Base-by-base conservation (phyloP, 1,140 invertebrate genomes). In the Hyles euphorbiae region DNA sequence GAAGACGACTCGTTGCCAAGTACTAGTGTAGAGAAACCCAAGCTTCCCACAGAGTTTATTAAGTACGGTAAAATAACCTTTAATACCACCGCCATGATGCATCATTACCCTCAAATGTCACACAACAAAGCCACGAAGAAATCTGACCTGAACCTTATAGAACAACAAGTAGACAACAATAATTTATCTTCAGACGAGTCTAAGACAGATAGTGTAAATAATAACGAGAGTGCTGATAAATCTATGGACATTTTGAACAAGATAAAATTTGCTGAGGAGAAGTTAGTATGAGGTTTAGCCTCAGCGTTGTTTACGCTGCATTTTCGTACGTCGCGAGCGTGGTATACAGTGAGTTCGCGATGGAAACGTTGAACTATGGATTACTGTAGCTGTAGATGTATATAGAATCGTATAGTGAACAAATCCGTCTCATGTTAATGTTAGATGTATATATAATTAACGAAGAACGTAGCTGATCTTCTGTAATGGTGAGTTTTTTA, bases 31-130 rank as follows among this genome's bases (percentile, higher is more conserved):
- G 72, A 78, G 33, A 72, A 64, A 43, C 60, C 56, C 32, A 80
- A 78, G 54, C 70, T 67, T 55, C 78, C 73, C 44, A 72, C 68
- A 54, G 86, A 87, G 49, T 77, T 74, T 57, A 71, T 88, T 11
- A 88, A 86, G 48, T 86, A 86, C 50, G 80, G 76, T 44, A 88
- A 84, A 74, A 88, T 88, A 60, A 88, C 86, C 47, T 86, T 87
- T 57, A 85, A 83, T 52, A 88, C 86, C 3, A 88, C 82, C 8
- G 86, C 86, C 44, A 85, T 88, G 67, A 63, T 88, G 58, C 83
- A 88, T 70, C 86, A 88, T 52, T 88, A 88, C 58, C 86, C 86
- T 22, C 86, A 88, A 65, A 78, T 81, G 60, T 53, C 62, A 33
- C 70, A 81, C 53, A 82, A 65, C 32, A 67, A 72, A 51, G 65